Evolutionary conservation across 1,140 invertebrate genomes (phyloP), one percentile per base, ranked within the genome.

Genomic region (Hetaerina americana): DNA sequence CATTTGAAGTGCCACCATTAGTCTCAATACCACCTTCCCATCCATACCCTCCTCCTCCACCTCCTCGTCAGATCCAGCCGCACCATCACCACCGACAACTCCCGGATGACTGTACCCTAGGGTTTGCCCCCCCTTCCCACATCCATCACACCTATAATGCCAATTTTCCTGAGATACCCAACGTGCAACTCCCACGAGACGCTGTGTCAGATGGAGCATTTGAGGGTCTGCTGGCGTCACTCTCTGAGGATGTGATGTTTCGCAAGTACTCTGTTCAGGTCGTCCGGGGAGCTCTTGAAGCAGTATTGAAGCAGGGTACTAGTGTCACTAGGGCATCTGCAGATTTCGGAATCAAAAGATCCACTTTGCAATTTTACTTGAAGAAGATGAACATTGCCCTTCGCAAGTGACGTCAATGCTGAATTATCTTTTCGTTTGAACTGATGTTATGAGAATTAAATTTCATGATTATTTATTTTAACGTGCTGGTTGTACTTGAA

Each of bases 291-390:
- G 84, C 84, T n/a, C 77, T 85, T 76, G 82, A 84, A 74, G 82
- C 83, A 26, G 84, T 85, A 74, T 78, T 85, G 71, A 82, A 84
- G 75, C 80, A 81, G 76, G 84, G 84, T 68, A 76, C 82, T 77
- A 85, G 81, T 76, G 84, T 84, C 69, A 84, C 83, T 72, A 80
- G 80, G 69, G 84, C 83, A 66, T 85, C 83, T 27, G 78, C 81
- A 73, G 81, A 83, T 79, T 84, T 82, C 73, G 82, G 83, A 70
- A 85, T 85, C 79, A 85, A 85, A 79, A 81, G 83, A 22, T 85
- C 83, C 69, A 85, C 83, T 68, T 79, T 85, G 73, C 84, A 85
- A 71, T 83, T 84, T 77, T 85, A 85, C 82, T 78, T 85, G 72
- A 85, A 85, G 82, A 84, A 84, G 75, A 81, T 85, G 73, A 85